Conservation (phyloP, 2,888 invertebrate species). For the Spilosoma lubricipeda region DNA sequence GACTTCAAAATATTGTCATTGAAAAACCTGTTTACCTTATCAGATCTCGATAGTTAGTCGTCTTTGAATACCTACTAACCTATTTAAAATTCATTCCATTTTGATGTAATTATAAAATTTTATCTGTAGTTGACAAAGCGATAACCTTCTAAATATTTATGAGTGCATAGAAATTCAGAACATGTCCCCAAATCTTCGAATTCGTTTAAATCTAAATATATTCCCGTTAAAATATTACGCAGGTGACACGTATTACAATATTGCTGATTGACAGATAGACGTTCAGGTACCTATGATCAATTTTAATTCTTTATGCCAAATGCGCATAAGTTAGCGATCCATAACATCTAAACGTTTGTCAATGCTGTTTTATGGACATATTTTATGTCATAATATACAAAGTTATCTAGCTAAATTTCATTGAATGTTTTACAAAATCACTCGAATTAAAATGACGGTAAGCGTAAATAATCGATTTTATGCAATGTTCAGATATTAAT, state of each 20-base stretch:
- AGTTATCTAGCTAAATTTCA: too few species aligned
- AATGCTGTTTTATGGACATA: constrained; percentile 22
- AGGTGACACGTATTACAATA: constrained; percentile 37
- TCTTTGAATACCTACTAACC: not conserved
- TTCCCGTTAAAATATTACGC: constrained; percentile 18
- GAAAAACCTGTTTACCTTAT: too few species aligned
- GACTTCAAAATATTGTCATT: too few species aligned
- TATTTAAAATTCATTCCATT: not conserved
- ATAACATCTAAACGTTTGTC: constrained; percentile 25
- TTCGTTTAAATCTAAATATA: constrained; percentile 4
- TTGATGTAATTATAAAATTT: not conserved
- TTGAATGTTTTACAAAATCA: too few species aligned
- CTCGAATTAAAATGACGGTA: too few species aligned
- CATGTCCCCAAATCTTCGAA: not conserved
- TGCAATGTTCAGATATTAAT: too few species aligned
- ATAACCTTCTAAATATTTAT: not conserved
- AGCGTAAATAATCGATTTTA: too few species aligned
- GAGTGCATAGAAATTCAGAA: not conserved
- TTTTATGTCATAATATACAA: not conserved
- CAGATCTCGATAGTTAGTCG: not conserved
- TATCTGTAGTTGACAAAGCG: not conserved
- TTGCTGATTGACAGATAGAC: constrained; percentile 32
- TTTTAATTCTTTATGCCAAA: constrained; percentile 31
- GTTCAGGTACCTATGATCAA: constrained; percentile 39
- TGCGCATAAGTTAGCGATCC: constrained; percentile 25